phyloP scores from a whole-genome alignment of 2,797 vertebrate species.

The Mormyrops boulengeri region DNA sequence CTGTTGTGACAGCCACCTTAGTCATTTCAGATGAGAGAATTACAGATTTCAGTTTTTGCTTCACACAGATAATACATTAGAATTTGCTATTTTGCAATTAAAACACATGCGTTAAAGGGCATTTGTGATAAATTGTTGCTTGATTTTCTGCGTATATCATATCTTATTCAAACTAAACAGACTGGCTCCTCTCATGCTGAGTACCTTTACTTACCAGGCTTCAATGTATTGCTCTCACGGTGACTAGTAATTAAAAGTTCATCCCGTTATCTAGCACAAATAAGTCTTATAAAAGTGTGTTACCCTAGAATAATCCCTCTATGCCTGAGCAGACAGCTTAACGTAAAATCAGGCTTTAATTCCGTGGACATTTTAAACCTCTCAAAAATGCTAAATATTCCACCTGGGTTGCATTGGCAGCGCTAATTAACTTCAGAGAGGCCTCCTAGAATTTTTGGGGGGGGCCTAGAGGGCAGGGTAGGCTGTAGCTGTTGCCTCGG shows the following conservation, averaged over 20 bases:
- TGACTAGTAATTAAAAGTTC: background rate
- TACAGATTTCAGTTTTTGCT: background rate
- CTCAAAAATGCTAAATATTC: background rate
- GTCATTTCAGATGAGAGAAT: background rate
- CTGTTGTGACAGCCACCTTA: background rate
- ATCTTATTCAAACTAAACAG: background rate
- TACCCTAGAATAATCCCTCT: background rate
- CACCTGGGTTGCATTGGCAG: conserved; percentile 11
- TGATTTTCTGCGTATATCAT: background rate
- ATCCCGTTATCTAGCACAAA: background rate
- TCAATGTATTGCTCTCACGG: background rate
- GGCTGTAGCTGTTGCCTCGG: conserved; percentile 8
- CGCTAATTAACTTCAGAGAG: background rate
- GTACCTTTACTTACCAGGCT: background rate
- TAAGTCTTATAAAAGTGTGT: background rate
- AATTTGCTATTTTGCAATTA: background rate
- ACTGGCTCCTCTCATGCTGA: background rate
- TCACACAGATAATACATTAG: background rate
- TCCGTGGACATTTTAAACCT: background rate
- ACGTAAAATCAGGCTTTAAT: background rate
- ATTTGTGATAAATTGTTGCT: background rate
- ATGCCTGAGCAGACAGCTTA: background rate
- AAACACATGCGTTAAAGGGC: too few relatives aligned
- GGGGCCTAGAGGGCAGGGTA: conserved; percentile 14
- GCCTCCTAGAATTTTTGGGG: background rate